These are phyloP conservation scores for Parauchenoglanis ngamensis DNA, from an alignment of 2,797 vertebrate genomes.

Conservation along the genomic window DNA sequence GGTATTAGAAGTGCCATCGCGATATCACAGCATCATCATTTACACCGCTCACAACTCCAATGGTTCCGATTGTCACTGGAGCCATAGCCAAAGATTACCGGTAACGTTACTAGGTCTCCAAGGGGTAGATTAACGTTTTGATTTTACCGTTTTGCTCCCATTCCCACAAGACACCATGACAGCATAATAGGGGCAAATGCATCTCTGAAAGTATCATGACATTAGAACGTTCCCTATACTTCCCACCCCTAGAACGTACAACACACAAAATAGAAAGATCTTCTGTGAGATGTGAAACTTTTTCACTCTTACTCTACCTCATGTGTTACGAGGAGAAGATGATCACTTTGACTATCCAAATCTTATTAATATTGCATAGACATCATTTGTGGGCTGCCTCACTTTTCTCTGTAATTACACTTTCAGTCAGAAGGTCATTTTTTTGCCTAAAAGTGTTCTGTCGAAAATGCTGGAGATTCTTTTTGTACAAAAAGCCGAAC, in stretches of 20 bases:
- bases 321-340: neutral
- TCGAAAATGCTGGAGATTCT: neutral
- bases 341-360: conserved; percentile 43
- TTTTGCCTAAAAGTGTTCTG: neutral
- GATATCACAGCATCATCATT: too few relatives aligned
- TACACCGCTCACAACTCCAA: neutral
- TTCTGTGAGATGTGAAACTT: too few relatives aligned
- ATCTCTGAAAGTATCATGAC: too few relatives aligned
- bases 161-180: too few relatives aligned
- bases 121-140: too few relatives aligned
- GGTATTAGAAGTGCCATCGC: too few relatives aligned
- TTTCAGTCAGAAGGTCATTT: conserved; percentile 4
- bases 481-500: neutral
- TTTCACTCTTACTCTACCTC: neutral
- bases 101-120: too few relatives aligned
- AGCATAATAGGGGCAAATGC: too few relatives aligned
- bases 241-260: neutral
- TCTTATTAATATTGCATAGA: conserved; percentile 48
- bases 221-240: too few relatives aligned
- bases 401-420: conserved; percentile 13
- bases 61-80: too few relatives aligned
- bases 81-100: too few relatives aligned
- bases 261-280: neutral
- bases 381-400: conserved; percentile 51
- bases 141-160: too few relatives aligned